Percentiles rank a stretch among this genome's conserved stretches.
These are phyloP conservation scores for Dipodomys merriami DNA, from an alignment of 2,113 vertebrate species.

Conservation along the genomic window DNA sequence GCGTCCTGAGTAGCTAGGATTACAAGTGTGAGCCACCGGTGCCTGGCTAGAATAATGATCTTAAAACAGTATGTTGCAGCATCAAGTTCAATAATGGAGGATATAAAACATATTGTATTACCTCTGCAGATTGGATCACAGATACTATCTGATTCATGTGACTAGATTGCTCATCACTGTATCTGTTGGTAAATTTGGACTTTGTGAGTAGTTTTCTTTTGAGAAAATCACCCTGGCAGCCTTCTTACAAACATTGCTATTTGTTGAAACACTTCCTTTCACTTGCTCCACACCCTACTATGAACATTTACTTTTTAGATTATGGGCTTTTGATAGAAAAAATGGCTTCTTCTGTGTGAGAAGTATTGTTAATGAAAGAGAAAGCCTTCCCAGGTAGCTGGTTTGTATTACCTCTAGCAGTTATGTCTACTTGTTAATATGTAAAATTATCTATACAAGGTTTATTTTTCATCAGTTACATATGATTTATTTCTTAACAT, in stretches of 20 bases:
- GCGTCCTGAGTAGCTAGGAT: too few species aligned
- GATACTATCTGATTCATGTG: too few species aligned
- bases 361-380: neutral
- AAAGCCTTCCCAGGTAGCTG: neutral
- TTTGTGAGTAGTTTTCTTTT: neutral
- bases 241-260: neutral
- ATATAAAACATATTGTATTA: too few species aligned
- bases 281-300: neutral
- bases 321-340: neutral
- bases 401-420: neutral
- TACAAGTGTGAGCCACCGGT: too few species aligned
- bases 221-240: neutral
- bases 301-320: neutral
- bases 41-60: too few species aligned
- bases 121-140: neutral
- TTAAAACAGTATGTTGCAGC: neutral
- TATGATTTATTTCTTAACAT: neutral
- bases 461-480: constrained; percentile 36
- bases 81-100: neutral
- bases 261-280: constrained; percentile 5
- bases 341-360: neutral
- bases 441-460: neutral
- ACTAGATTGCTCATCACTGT: neutral
- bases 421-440: neutral
- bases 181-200: neutral